Evolutionary conservation across 2,113 vertebrate species (phyloP).

Genomic region (Neofelis nebulosa): DNA sequence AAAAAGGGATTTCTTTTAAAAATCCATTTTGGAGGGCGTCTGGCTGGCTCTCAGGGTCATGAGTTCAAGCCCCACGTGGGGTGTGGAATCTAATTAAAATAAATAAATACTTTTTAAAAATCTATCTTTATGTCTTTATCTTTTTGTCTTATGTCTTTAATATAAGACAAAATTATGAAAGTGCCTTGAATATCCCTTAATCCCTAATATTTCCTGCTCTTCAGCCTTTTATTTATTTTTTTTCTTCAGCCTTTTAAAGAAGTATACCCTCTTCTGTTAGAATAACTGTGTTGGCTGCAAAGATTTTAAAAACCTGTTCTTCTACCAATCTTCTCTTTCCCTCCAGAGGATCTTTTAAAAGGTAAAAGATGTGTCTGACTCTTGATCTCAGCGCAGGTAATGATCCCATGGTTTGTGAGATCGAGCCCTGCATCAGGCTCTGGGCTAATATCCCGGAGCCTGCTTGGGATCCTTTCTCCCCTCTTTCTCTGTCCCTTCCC

Average conservation of each 20-base stretch:
- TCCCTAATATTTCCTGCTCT: background rate
- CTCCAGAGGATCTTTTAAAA: conserved; percentile 38
- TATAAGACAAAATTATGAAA: conserved; percentile 11
- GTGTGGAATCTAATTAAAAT: too few species aligned
- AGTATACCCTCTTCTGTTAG: background rate
- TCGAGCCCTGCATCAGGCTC: too few species aligned
- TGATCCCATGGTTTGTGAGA: too few species aligned
- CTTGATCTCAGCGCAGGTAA: too few species aligned
- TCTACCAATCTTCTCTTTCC: background rate
- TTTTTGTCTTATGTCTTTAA: background rate
- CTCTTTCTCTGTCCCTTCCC: too few species aligned
- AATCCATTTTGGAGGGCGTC: too few species aligned
- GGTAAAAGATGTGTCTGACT: background rate
- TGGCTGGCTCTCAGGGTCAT: too few species aligned
- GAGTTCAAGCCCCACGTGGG: too few species aligned
- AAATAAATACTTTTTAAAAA: background rate
- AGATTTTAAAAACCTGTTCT: conserved; percentile 25
- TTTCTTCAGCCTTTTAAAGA: background rate
- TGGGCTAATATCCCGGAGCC: too few species aligned
- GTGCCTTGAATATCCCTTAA: background rate
- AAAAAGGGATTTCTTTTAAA: conserved; percentile 7
- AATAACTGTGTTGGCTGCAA: background rate
- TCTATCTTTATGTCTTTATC: background rate
- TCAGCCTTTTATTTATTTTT: background rate
- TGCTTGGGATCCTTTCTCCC: too few species aligned